Evolutionary conservation across 1,140 invertebrate genomes (phyloP), one percentile per base, ranked within the genome.

Genomic region (Saccostrea glomerata): DNA sequence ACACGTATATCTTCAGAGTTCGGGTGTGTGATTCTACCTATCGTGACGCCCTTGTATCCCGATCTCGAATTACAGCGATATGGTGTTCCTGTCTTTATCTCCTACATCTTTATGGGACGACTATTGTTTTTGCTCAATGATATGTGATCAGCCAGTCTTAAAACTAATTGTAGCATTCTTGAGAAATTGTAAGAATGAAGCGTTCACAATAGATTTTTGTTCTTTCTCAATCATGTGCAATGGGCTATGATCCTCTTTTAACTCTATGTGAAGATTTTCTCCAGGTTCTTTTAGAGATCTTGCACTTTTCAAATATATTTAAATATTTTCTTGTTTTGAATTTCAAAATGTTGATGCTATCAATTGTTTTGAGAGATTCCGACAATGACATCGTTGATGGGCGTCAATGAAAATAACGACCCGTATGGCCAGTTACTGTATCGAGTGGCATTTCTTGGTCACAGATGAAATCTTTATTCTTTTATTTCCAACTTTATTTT

Each of bases 81-180:
- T 9, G 20, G 20, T 66, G 23, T 77, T 25, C 17, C 30, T 77
- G 70, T 77, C 25, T 30, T 77, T 77, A 77, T 77, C 70, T 36
- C 25, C 58, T 36, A 25, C 11, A 77, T 77, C 70, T 77, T 15
- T 77, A 36, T 36, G 23, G 70, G 25, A 36, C 70, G 70, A 36
- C 70, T 25, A 30, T 77, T 77, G 70, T 77, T 77, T 77, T 77
- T 77, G 70, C 30, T 77, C 70, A 77, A 36, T 77, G 70, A 77
- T 77, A 77, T 77, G 70, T 77, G 25, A 36, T 77, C 23, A 17
- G 23, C 70, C 30, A 77, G 70, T 77, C 70, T 77, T 77, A 77
- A 77, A 77, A 77, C 70, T 77, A 77, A 36, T 77, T 77, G 70
- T 77, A 77, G 70, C 70, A 77, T 77, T 77, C 70, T 77, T 77